These are phyloP conservation scores for Toxostoma redivivum DNA, from an alignment of 2,113 vertebrate species.

Conservation along the genomic window DNA sequence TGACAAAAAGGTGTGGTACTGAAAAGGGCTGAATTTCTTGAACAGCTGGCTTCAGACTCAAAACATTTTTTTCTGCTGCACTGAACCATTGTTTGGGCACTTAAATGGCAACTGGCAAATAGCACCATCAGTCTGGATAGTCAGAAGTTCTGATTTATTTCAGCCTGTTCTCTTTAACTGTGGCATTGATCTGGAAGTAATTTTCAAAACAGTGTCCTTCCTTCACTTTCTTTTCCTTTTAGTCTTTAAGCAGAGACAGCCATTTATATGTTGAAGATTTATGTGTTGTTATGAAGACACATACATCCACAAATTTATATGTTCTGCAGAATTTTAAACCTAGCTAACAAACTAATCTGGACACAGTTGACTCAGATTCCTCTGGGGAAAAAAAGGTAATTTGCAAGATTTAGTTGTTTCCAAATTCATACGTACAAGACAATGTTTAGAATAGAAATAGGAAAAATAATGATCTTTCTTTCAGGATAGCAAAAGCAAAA, in stretches of 20 bases:
- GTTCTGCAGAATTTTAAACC: background rate
- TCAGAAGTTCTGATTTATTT: background rate
- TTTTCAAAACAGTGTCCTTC: background rate
- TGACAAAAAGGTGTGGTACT: background rate
- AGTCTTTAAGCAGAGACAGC: background rate
- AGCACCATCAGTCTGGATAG: background rate
- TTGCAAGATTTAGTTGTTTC: background rate
- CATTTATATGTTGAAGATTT: background rate
- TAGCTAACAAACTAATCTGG: background rate
- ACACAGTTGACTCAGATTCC: background rate
- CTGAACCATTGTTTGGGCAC: background rate
- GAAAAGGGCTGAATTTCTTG: background rate
- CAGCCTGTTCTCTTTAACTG: background rate
- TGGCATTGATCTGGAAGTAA: background rate
- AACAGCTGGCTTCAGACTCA: background rate
- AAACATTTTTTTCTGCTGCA: background rate
- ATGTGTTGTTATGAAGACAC: background rate
- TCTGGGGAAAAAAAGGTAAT: background rate
- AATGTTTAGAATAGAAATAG: background rate
- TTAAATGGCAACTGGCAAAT: background rate
- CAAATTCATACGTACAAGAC: background rate
- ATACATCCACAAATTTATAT: background rate
- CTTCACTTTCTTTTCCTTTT: background rate
- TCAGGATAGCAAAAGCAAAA: background rate
- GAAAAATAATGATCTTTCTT: background rate